Percentiles rank a stretch among this genome's conserved stretches.
These are phyloP conservation scores for Cebidichthys violaceus DNA, from an alignment of 2,113 vertebrate species.

Conservation along the genomic window DNA sequence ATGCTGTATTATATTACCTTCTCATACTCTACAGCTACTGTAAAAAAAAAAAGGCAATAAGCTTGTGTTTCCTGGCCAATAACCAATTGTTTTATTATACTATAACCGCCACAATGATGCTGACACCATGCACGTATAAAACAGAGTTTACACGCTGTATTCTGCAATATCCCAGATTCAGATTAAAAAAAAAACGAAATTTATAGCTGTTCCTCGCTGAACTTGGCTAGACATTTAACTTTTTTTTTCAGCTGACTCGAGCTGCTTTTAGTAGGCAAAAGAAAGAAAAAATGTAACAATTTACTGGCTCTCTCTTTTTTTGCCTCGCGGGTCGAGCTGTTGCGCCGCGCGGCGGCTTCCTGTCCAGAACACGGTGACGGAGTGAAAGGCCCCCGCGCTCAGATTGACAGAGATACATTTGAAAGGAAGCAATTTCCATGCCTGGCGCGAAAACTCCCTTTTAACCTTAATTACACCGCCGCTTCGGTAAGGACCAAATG, in stretches of 20 bases:
- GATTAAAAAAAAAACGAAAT: not conserved
- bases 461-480: conserved; percentile 72
- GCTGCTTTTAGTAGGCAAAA: not conserved
- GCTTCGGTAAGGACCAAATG: conserved; percentile 57
- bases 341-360: not conserved
- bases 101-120: not conserved
- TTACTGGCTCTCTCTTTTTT: conserved; percentile 3
- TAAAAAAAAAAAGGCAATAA: conserved; percentile 6
- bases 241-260: conserved; percentile 43
- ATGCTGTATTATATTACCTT: conserved; percentile 13
- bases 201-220: conserved; percentile 10
- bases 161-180: conserved; percentile 16
- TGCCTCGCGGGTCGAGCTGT: conserved; percentile 22
- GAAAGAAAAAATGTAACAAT: not conserved
- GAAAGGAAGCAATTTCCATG: conserved; percentile 63
- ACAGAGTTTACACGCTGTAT: not conserved
- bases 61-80: conserved; percentile 4
- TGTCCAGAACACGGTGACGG: conserved; percentile 3
- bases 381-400: conserved; percentile 24
- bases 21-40: not conserved
- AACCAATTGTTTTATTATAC: not conserved
- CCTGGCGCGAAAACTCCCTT: conserved; percentile 58
- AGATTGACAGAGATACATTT: conserved; percentile 54
- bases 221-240: conserved; percentile 25
- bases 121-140: conserved; percentile 19